Evolutionary conservation across 2,888 invertebrate species (phyloP).

Genomic region (Anodontia alba): DNA sequence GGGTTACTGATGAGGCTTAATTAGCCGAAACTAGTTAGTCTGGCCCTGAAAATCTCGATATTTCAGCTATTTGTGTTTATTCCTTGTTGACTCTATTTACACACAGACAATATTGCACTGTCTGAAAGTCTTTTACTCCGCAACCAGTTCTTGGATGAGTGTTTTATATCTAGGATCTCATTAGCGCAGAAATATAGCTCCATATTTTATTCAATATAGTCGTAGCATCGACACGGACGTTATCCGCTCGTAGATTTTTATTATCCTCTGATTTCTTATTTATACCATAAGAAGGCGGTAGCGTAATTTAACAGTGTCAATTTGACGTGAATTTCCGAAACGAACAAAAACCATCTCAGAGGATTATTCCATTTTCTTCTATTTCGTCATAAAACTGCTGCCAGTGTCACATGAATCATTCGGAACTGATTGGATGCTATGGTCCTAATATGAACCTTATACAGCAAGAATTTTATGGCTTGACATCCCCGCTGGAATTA

Average conservation of each 20-base stretch:
- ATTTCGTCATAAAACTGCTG: slow-evolving; percentile 58
- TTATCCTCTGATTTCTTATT: slow-evolving; percentile 22
- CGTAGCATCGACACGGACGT: neutral
- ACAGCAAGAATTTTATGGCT: slow-evolving; percentile 13
- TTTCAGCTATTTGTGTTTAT: no score
- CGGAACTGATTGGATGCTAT: slow-evolving; percentile 39
- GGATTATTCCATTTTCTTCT: slow-evolving; percentile 53
- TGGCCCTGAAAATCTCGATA: no score
- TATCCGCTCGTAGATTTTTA: slow-evolving; percentile 23
- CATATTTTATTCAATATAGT: slow-evolving; percentile 9
- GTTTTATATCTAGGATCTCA: slow-evolving; percentile 6
- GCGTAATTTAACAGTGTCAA: slow-evolving; percentile 2
- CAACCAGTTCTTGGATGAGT: neutral
- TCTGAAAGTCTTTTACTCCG: no score
- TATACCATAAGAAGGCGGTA: slow-evolving; percentile 19
- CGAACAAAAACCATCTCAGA: slow-evolving; percentile 39
- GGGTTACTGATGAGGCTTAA: no score
- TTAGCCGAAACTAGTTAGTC: no score
- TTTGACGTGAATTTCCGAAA: slow-evolving; percentile 54
- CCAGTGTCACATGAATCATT: slow-evolving; percentile 57
- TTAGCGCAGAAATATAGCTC: slow-evolving; percentile 7
- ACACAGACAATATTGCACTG: no score
- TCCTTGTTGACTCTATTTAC: no score
- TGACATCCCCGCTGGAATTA: neutral
- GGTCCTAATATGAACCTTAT: slow-evolving; percentile 39